Percentiles rank a stretch among this genome's conserved stretches.
Conservation (phyloP, 2,888 invertebrate genomes). For the Mesorhabditis sp. region DNA sequence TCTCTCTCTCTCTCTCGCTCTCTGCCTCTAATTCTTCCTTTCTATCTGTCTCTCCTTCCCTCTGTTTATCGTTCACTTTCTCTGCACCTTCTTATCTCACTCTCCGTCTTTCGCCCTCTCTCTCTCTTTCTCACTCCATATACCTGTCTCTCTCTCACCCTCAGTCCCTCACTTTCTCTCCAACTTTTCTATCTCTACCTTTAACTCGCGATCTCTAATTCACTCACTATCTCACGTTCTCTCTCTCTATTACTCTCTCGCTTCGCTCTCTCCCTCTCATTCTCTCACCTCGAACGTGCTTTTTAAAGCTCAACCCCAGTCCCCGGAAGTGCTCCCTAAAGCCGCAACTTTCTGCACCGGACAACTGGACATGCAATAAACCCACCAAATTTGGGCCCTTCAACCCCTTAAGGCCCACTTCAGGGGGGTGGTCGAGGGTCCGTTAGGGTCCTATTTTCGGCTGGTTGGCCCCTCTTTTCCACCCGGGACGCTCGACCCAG, state of each 20-base stretch:
- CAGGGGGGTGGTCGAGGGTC: no score
- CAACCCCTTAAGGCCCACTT: no score
- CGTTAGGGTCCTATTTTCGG: no score
- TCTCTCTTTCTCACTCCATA: background rate
- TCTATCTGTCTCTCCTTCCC: background rate
- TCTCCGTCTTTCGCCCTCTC: background rate
- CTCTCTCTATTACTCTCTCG: conserved; percentile 4
- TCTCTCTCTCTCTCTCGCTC: background rate
- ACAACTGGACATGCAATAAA: no score
- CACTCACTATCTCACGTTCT: background rate
- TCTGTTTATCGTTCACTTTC: background rate
- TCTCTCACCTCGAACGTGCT: background rate
- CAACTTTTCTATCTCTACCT: background rate
- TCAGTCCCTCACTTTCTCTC: background rate
- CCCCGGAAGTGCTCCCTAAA: no score
- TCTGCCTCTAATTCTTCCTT: background rate
- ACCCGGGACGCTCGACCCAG: no score
- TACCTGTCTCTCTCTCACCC: background rate
- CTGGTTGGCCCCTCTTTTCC: no score
- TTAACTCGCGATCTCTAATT: background rate
- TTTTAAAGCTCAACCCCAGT: background rate
- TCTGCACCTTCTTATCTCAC: background rate
- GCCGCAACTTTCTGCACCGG: no score
- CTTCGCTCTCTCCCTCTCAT: background rate
- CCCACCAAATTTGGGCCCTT: no score